Base-by-base conservation (phyloP, 1,140 invertebrate genomes). In the Caenorhabditis tropicalis region DNA sequence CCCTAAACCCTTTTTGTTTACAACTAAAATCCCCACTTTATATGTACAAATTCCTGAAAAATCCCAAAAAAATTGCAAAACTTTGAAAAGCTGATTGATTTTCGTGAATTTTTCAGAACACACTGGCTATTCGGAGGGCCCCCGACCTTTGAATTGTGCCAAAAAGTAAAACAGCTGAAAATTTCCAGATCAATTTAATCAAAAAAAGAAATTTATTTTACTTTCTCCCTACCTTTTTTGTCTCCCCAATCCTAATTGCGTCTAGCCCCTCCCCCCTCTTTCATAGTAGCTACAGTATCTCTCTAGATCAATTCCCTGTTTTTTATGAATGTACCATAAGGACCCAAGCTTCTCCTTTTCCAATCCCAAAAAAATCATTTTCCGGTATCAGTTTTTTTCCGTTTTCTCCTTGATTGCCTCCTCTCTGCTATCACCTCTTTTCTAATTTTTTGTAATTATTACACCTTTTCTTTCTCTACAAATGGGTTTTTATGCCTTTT, bases 61-160 rank as follows among this genome's bases (percentile, higher is more conserved):
- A 43, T n/a, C 29, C 58, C 10, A 74, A 74, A 74, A 74, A 74
- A 74, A 74, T 74, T 74, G 65, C 65, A 74, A 74, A 74, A 39
- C 16, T 74, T 74, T 74, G 65, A 74, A 74, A 74, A 74, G 43
- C 65, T 36, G 36, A 31, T 74, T 74, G 65, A 43, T 27, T 74
- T 43, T 74, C 24, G 33, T 2, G 21, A 46, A 46, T 10, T 74
- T 46, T 74, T 74, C 65, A 74, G 19, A 24, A 46, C n/a, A 46
- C 19, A 12, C 10, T 24, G 65, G n/a, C n/a, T 7, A 24, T 15
- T 15, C 9, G 7, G 6, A 31, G 65, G 27, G 21, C 65, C 65
- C 65, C 65, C 65, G 43, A 29, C 65, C 29, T 39, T n/a, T 43
- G 21, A 74, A 46, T 19, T 36, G 10, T 27, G 53, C 24, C n/a